phyloP scores from a whole-genome alignment of 1,140 invertebrate genomes.

The Asobara japonica region DNA sequence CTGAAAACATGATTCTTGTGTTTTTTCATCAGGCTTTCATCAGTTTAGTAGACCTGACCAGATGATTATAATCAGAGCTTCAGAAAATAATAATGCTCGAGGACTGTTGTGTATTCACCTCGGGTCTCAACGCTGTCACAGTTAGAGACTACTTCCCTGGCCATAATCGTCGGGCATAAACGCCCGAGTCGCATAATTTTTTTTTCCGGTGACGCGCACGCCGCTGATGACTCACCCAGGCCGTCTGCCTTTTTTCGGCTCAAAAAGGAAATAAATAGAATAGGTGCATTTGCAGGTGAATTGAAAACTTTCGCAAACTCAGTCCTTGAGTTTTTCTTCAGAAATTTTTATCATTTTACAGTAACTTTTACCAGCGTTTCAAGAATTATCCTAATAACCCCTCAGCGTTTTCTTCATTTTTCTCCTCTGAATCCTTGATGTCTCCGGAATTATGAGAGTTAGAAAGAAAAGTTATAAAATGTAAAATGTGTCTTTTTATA shows the following conservation, averaged over 20 bases:
- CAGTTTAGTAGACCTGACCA: not conserved
- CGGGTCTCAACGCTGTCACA: not conserved
- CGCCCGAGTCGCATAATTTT: not conserved
- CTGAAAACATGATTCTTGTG: too few species aligned
- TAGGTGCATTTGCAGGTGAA: too few species aligned
- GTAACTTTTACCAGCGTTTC: too few species aligned
- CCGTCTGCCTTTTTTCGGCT: not conserved
- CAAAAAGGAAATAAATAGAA: not conserved
- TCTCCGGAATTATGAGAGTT: too few species aligned
- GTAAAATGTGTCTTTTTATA: too few species aligned
- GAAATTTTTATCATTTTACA: too few species aligned
- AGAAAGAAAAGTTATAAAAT: too few species aligned
- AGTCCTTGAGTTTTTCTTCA: too few species aligned
- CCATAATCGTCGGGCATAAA: slow-evolving; percentile 2
- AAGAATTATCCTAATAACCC: too few species aligned
- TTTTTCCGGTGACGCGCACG: not conserved
- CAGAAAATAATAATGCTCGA: not conserved
- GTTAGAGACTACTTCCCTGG: slow-evolving; percentile 11
- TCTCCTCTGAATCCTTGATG: too few species aligned
- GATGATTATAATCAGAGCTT: not conserved
- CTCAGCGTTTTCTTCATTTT: too few species aligned
- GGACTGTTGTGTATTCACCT: not conserved
- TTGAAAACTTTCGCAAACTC: too few species aligned
- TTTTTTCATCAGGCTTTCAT: not conserved
- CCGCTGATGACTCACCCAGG: not conserved